Evolutionary conservation across 2,888 invertebrate genomes (phyloP), one percentile per base, ranked within the genome.

Genomic region (Empis livida): DNA sequence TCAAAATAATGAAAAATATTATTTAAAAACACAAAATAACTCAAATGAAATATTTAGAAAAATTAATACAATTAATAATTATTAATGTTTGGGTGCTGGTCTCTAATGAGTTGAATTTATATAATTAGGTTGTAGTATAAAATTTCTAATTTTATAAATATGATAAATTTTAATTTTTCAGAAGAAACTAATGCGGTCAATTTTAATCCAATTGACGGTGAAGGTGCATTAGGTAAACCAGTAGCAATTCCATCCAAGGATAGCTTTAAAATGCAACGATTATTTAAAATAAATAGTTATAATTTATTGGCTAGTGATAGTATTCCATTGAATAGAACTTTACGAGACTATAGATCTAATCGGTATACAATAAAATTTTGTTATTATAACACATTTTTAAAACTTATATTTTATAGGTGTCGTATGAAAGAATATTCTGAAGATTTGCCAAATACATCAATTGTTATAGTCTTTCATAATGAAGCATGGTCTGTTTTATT

Each of bases 401-500:
- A 32, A 42, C 15, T 38, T 35, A 10, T 10, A 10, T 37, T 51
- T 66, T 15, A n/a, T 60, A 85, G 85, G 55, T 87, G 86, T 61
- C 71, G 72, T 53, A 56, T 55, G 27, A 67, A 72, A 50, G 73
- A 78, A 56, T 78, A 78, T 55, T 63, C 70, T 49, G 67, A 74
- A 50, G 73, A 75, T 44, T 70, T 96, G 46, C 95, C 95, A 1
- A 84, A 78, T 53, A 90, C 94, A 0, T 88, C 88, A 53, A 79
- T 99, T 14, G 85, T 99, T 45, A 93, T 99, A 54, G 95, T 97
- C 2, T 97, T 97, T 65, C 97, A 99, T 66, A 99, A 99, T 65
- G 99, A 99, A 71, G 97, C 97, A 0, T 97, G 94, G 93, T 95
- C 96, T 4, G 96, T 97, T 0, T 74, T 99, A 11, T 73, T 97